Conservation (phyloP, 2,797 vertebrate genomes). For the Cichlasoma orientale region DNA sequence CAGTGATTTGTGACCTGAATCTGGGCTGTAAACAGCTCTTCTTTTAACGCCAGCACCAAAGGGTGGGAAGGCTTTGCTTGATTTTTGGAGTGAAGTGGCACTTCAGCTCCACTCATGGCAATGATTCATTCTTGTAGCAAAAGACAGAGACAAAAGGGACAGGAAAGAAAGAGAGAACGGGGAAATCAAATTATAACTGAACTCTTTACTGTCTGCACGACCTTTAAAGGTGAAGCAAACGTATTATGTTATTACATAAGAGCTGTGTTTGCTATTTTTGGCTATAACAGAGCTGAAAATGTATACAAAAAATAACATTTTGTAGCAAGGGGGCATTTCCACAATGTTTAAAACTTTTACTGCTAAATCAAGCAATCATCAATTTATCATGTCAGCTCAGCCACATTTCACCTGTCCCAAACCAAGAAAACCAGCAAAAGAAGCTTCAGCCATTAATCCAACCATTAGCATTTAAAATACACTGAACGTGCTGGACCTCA, state of each 20-base stretch:
- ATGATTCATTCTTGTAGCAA: constrained; percentile 51
- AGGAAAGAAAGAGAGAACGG: constrained; percentile 9
- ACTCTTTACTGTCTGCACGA: not conserved
- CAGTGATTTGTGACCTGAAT: constrained; percentile 34
- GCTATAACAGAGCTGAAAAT: not conserved
- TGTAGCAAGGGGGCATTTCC: not conserved
- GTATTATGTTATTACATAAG: constrained; percentile 17
- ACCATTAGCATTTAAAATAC: not conserved
- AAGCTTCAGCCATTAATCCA: not conserved
- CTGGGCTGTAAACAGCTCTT: constrained; percentile 17
- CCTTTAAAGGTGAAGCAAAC: constrained; percentile 23
- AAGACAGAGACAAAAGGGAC: constrained; percentile 5
- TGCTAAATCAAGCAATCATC: not conserved
- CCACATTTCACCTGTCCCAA: not conserved
- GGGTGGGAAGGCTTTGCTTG: constrained; percentile 50
- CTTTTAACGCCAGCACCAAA: constrained; percentile 30
- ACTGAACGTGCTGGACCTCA: not conserved
- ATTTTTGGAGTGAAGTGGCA: constrained; percentile 49
- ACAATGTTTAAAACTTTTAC: not conserved
- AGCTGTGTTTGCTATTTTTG: not conserved
- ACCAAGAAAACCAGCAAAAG: not conserved
- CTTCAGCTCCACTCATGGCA: constrained; percentile 51
- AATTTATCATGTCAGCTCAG: not conserved
- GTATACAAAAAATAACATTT: not conserved
- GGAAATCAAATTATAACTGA: constrained; percentile 1